Evolutionary conservation across 1,140 invertebrate species (phyloP), one percentile per base, ranked within the genome.

Genomic region (Cydia amplana): DNA sequence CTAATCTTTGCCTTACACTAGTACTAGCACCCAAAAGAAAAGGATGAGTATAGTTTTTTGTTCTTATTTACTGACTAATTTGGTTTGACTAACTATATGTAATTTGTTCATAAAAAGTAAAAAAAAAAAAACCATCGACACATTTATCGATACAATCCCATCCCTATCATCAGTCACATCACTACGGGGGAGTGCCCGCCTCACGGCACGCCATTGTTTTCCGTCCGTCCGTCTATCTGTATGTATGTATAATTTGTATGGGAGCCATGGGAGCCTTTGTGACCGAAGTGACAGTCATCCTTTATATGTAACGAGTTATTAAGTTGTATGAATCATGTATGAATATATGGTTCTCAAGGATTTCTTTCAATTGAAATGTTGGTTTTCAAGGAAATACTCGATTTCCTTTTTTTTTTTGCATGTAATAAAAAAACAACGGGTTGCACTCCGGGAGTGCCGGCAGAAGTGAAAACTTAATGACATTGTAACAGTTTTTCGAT

Each of bases 161-260:
- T 70, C 65, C 9, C 36, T 70, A 70, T 36, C 7, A n/a, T 70
- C n/a, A 5, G 65, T 23, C 65, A 67, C 64, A 70, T 70, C 65
- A 70, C 65, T 70, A 70, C 28, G 32, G 65, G 65, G 65, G 65
- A 40, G 65, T 70, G 65, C 65, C 65, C 65, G 65, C 65, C 65
- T 70, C 65, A 70, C 65, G 65, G 65, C 65, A 70, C 65, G 32
- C 65, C 65, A 70, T 70, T 70, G 65, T 70, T 70, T 70, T 60
- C 51, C n/a, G 65, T 70, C 65, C 65, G 65, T 70, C 65, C 65
- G 65, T 70, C 65, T 20, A 36, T 70, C 65, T 16, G 64, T 67
- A 67, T 67, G 64, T 70, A 70, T 70, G 65, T 70, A 70, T 70
- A 70, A 70, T 70, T 70, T 70, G 65, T 70, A 70, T 70, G 65